A percentile compares a stretch with the other conserved stretches of the same genome.
phyloP scores from a whole-genome alignment of 2,113 vertebrate genomes.

The Triplophysa tibetana region DNA sequence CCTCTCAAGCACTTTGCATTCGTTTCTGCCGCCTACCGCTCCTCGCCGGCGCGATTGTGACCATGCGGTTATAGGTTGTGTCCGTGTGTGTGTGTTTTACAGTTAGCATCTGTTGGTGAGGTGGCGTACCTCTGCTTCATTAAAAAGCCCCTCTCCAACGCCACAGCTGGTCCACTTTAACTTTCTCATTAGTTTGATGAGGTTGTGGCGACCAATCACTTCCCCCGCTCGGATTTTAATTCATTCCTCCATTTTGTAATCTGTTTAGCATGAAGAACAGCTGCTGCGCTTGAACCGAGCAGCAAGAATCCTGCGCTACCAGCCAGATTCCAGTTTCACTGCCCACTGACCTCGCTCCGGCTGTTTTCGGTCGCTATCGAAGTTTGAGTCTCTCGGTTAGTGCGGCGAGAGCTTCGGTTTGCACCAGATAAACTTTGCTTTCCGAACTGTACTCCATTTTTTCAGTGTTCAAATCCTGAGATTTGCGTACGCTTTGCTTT shows the following conservation, averaged over 20 bases:
- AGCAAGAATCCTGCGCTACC: background rate
- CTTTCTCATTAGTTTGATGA: constrained; percentile 36
- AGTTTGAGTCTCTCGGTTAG: background rate
- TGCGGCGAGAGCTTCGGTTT: background rate
- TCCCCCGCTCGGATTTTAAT: constrained; percentile 7
- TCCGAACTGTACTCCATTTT: background rate
- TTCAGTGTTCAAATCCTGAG: too few species aligned
- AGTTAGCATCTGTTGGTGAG: background rate
- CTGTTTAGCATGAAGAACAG: constrained; percentile 34
- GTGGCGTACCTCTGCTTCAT: constrained; percentile 23
- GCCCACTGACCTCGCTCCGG: background rate
- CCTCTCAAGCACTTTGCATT: background rate
- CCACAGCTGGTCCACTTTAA: constrained; percentile 30
- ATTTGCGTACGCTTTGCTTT: background rate
- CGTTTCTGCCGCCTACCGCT: background rate
- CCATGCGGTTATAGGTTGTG: background rate
- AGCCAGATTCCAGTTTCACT: constrained; percentile 17
- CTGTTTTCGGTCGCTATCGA: background rate
- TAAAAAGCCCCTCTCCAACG: background rate
- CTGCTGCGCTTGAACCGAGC: constrained; percentile 15
- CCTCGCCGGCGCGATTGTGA: constrained; percentile 24
- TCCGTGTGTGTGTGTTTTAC: background rate
- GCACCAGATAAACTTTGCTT: background rate
- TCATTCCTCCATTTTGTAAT: constrained; percentile 30
- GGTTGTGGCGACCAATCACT: background rate